Evolutionary conservation across 2,888 invertebrate genomes (phyloP), one percentile per base, ranked within the genome.

Genomic region (Drosophila sordidapex): DNA sequence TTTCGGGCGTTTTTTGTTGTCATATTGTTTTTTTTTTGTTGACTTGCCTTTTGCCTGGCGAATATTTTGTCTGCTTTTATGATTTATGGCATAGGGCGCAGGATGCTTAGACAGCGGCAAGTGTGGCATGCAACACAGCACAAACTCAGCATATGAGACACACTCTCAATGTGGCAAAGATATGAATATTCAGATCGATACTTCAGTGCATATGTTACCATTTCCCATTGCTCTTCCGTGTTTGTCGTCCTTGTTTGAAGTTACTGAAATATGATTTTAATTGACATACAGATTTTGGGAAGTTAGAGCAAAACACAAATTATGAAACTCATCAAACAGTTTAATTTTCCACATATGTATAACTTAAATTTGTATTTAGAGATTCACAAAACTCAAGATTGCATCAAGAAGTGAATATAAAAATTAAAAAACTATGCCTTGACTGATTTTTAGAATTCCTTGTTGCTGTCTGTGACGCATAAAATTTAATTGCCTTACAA

Each of bases 21-120:
- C 21, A 46, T 15, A 46, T 46, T 46, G 46, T n/a, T 51, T 52
- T 43, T 57, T 48, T 48, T 65, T 48, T 65, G 38, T 60, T 70
- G 52, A 49, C 60, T 51, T 62, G 21, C 38, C 54, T 27, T 38
- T 38, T 71, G 84, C 71, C 64, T 70, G 60, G 78, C 81, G 78
- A 74, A 77, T 76, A 78, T 70, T 82, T 82, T 80, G 79, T 74
- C 83, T 70, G 77, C 72, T 65, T 27, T 71, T 81, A 76, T 89
- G 84, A 84, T 84, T 84, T 89, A 84, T 89, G 81, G 33, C 66
- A 36, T 58, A 27, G 67, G 54, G 61, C 64, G 65, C 89, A 87
- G 87, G 71, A 87, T 83, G 75, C 75, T 76, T 68, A 74, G 84
- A 59, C 75, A 75, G 74, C 87, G 83, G 78, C 87, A 81, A 87